Base-by-base conservation (phyloP, 2,888 invertebrate species). In the Drosophila tripunctata region DNA sequence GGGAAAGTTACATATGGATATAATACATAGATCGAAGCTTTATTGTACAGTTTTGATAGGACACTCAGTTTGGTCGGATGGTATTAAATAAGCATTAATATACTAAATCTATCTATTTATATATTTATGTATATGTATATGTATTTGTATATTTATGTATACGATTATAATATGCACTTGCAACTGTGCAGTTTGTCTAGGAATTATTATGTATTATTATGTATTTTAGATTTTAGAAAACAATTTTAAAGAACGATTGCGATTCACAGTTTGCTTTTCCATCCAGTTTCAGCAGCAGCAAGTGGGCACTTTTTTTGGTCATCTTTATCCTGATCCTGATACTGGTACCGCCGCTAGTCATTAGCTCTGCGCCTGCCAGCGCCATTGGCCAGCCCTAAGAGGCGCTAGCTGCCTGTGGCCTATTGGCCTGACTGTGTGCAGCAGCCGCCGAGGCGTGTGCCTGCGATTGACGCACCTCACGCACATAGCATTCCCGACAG, bases 401-500 rank as follows among this genome's bases (percentile, higher is more conserved):
- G 56, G 79, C 88, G 52, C 75, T 87, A 4, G 88, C 88, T 14
- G 85, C 71, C 52, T 78, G 82, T 24, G 72, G 68, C 15, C 78
- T 44, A 35, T 35, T 70, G 19, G 41, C 63, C 67, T 63, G 64
- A 52, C 31, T 61, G 69, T 51, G 61, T 15, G 52, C 21, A 7
- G 57, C 6, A 4, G 21, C 56, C 14, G 10, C 27, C 10, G 27
- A 27, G n/a, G n/a, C n/a, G n/a, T 43, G 45, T 4, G 45, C 38
- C 21, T 55, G 54, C 4, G 63, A 43, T 2, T 60, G 67, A 22
- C 78, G 83, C 24, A 89, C 69, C 41, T 89, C 89, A 3, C 88
- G 89, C 22, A 85, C 82, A 67, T 88, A 92, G 62, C 91, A 92
- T 4, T 90, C 88, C n/a, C 91, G 89, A 92, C 98, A 99, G 31